A percentile compares a stretch with the other conserved stretches of the same genome.
Evolutionary conservation across 1,140 invertebrate genomes (phyloP).

Genomic region (Cyrtorhinus lividipennis): DNA sequence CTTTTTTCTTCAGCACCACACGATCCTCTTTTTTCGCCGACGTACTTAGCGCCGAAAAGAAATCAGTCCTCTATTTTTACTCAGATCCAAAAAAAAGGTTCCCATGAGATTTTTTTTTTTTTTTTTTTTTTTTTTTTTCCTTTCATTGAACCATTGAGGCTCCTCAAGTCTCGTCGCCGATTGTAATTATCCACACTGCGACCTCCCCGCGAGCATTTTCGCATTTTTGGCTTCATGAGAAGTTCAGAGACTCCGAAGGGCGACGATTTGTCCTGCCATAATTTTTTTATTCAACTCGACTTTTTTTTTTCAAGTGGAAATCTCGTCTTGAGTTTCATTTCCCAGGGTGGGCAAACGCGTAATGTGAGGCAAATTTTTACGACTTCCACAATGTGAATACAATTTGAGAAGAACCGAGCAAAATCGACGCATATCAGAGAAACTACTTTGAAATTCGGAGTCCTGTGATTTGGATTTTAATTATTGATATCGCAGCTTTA

Average conservation of each 20-base stretch:
- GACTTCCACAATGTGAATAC: no score
- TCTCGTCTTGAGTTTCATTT: no score
- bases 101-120: background rate
- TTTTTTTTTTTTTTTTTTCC: background rate
- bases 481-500: no score
- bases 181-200: background rate
- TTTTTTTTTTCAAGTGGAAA: no score
- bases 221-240: background rate
- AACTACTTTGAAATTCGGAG: no score
- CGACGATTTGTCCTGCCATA: background rate
- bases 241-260: background rate
- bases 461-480: no score
- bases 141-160: no score
- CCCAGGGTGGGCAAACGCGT: no score
- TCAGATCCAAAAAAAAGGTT: background rate
- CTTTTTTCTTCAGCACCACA: background rate
- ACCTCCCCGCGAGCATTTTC: background rate
- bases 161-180: background rate
- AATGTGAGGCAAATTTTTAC: no score
- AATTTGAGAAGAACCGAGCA: no score
- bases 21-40: background rate
- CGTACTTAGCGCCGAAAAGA: background rate
- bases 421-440: no score
- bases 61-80: background rate
- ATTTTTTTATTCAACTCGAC: no score